Base-by-base conservation (phyloP, 2,888 invertebrate genomes). In the Drosophila suboccidentalis region DNA sequence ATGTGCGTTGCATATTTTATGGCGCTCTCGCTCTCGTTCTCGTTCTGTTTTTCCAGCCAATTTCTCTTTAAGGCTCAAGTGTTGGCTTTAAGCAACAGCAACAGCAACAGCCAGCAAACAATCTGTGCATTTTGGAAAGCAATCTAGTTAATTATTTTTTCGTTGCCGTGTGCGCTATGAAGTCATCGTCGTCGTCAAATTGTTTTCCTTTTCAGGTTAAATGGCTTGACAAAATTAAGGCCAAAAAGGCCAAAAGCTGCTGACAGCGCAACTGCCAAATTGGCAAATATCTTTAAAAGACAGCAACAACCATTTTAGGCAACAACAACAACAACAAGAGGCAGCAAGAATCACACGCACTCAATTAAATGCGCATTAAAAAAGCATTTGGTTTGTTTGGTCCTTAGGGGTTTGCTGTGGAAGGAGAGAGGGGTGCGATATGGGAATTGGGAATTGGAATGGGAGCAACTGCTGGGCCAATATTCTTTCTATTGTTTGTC, bases 311-410 rank as follows among this genome's bases (percentile, higher is more conserved):
- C 44, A 9, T 50, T 46, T 2, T 38, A 36, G n/a, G 4, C 39
- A 11, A 36, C 36, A 19, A 3, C 49, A 50, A 3, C 44, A 51
- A 22, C 43, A 50, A 3, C 29, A 46, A n/a, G 46, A 36, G 15
- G 38, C 44, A 55, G 49, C 55, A 59, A 53, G 78, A 78, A 84
- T 67, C 83, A 62, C 78, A 84, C 87, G 84, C 84, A 84, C 81
- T 84, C 84, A 84, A 84, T 84, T 84, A 84, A 84, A 84, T 89
- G 84, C 87, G 71, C 87, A 84, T 84, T 84, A 84, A 84, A 84
- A 84, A 83, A 76, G 74, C 84, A 84, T 89, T 84, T 84, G 81
- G 65, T 43, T 36, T 17, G 38, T 5, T 5, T 34, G n/a, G 22
- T 4, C 22, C 17, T 26, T 17, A 5, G 13, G 39, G 57, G 8